These are phyloP conservation scores for Pterocles orientalis DNA, from an alignment of 2,113 vertebrate species.

Conservation along the genomic window DNA sequence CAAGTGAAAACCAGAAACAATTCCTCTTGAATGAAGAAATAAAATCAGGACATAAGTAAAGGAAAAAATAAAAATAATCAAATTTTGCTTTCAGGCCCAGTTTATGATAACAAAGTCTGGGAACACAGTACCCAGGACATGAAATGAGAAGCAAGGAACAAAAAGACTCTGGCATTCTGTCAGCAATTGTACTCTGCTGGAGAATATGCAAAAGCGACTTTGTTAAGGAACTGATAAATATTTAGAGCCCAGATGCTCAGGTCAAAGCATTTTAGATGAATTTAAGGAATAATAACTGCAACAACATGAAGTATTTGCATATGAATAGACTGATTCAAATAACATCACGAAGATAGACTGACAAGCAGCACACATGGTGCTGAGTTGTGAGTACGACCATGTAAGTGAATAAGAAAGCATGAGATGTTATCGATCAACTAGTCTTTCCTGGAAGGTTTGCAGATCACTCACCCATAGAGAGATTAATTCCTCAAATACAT, in stretches of 20 bases:
- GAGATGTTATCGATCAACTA: neutral
- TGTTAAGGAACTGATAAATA: neutral
- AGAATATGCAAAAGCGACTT: neutral
- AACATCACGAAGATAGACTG: neutral
- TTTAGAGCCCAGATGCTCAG: neutral
- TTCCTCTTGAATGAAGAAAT: neutral
- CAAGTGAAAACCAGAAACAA: neutral
- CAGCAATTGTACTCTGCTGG: neutral
- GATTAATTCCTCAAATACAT: neutral
- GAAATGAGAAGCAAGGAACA: neutral
- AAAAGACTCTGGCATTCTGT: neutral
- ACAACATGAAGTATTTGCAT: neutral
- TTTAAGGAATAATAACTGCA: neutral
- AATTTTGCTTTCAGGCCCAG: neutral
- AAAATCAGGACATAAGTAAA: neutral
- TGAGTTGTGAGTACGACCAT: neutral
- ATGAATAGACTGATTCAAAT: neutral
- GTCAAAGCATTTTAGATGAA: neutral
- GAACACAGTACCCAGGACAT: neutral
- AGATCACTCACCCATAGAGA: neutral
- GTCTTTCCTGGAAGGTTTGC: neutral
- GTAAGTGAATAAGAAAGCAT: neutral
- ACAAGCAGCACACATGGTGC: rapidly evolving
- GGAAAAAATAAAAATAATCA: neutral
- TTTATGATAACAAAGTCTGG: neutral